These are phyloP conservation scores for Vespertilio murinus DNA, from an alignment of 2,797 vertebrate species.

Conservation along the genomic window DNA sequence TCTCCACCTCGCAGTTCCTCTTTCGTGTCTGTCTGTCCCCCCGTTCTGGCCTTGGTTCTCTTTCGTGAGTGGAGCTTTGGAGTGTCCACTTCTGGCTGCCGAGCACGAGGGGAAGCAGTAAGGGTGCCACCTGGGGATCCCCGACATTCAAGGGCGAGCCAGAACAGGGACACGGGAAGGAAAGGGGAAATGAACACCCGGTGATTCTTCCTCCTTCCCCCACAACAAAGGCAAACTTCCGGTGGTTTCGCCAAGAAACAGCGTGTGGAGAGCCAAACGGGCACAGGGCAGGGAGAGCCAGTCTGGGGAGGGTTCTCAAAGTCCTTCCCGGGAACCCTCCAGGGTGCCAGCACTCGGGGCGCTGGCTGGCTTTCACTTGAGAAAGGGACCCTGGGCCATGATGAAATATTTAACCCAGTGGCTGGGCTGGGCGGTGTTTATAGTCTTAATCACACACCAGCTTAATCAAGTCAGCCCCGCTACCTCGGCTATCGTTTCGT, in stretches of 20 bases:
- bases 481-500: constrained; percentile 80
- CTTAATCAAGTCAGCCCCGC: constrained; percentile 78
- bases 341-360: background rate
- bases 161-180: background rate
- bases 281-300: background rate
- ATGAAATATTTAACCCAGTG: background rate
- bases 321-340: accelerated
- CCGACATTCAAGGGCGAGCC: background rate
- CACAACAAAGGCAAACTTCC: background rate
- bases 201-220: background rate
- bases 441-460: constrained; percentile 71
- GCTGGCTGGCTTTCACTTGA: background rate
- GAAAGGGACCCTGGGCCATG: background rate
- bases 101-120: background rate
- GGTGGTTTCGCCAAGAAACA: background rate
- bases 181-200: background rate
- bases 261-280: background rate
- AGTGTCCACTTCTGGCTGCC: background rate
- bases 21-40: background rate
- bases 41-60: background rate
- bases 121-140: background rate
- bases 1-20: background rate
- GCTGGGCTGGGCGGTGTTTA: constrained; percentile 38
- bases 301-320: background rate
- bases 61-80: background rate